Base-by-base conservation (phyloP, 2,113 vertebrate species). In the Strix uralensis region DNA sequence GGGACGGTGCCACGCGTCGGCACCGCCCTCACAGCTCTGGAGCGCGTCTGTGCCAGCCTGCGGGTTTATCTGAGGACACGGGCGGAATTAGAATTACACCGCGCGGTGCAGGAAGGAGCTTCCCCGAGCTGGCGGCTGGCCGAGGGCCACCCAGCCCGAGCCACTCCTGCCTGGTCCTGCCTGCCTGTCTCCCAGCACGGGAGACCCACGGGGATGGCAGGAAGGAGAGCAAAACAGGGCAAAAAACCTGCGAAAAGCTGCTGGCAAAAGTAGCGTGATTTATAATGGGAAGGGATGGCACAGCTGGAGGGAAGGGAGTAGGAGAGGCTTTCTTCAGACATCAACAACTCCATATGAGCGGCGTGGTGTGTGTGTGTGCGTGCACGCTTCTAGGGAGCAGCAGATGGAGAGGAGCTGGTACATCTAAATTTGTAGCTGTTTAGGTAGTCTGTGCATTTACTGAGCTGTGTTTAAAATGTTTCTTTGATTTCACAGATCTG, bases 41-140 rank as follows among this genome's bases (percentile, higher is more conserved):
- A 16, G 21, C 0, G 0, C 0, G 9, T 6, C 61, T 2, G 1
- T 62, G 81, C 71, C 67, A 25, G 32, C 3, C 0, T 11, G 1
- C 5, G 0, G 1, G 55, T 62, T 66, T 5, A 3, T 12, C 61
- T 26, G 27, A 38, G 88, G 73, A 20, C 70, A 17, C 1, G 9
- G 58, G 46, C 2, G 26, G 36, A 27, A 6, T 10, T 11, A 9
- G 1, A 66, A 47, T 21, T 14, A 3, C 15, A 14, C 49, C 7
- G 4, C 2, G 1, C 62, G 5, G 52, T 0, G 36, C 42, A 17
- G 81, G 34, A 66, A 22, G 85, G 11, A 88, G 61, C 42, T 29
- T 10, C 42, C 66, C 34, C 2, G 1, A 1, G 22, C 52, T 7
- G 7, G 36, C 3, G 3, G 55, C 32, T 69, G 62, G 83, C 77